A percentile compares a stretch with the other conserved stretches of the same genome.
These are phyloP conservation scores for Bibio marci DNA, from an alignment of 2,888 invertebrate genomes.

Conservation along the genomic window DNA sequence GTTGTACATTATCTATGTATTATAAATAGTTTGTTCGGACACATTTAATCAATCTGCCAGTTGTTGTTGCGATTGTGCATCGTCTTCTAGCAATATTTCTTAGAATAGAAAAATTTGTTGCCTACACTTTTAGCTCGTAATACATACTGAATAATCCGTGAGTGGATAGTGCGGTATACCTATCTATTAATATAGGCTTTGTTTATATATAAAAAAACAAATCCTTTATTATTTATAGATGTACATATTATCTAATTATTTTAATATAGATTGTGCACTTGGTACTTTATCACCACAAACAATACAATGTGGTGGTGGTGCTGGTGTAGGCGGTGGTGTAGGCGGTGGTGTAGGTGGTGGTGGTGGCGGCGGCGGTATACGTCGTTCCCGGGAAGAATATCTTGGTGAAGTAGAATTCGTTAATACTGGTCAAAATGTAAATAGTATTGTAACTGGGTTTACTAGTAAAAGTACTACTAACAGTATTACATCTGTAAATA, in stretches of 20 bases:
- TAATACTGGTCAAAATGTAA: slow-evolving; percentile 6
- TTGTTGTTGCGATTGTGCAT: too few species aligned
- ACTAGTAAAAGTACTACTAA: slow-evolving; percentile 15
- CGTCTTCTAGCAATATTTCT: too few species aligned
- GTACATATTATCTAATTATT: background rate
- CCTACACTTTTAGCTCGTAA: too few species aligned
- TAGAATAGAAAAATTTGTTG: too few species aligned
- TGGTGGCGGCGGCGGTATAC: slow-evolving; percentile 20
- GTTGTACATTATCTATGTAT: too few species aligned
- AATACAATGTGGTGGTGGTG: slow-evolving; percentile 22
- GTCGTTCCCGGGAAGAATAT: slow-evolving; percentile 24
- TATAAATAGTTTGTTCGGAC: too few species aligned
- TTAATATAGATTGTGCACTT: slow-evolving; percentile 19
- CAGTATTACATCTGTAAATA: slow-evolving; percentile 15
- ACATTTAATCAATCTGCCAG: too few species aligned
- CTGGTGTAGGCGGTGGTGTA: too few species aligned
- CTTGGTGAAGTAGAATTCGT: slow-evolving; percentile 12
- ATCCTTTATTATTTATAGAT: background rate
- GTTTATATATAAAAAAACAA: too few species aligned
- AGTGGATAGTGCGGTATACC: too few species aligned
- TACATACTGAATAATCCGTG: too few species aligned
- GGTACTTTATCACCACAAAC: slow-evolving; percentile 22
- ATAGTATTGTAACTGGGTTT: slow-evolving; percentile 5
- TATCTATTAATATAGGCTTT: background rate
- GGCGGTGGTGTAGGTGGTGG: slow-evolving; percentile 22